Evolutionary conservation across 2,888 invertebrate genomes (phyloP), one percentile per base, ranked within the genome.

Genomic region (Drosophila kanekoi): DNA sequence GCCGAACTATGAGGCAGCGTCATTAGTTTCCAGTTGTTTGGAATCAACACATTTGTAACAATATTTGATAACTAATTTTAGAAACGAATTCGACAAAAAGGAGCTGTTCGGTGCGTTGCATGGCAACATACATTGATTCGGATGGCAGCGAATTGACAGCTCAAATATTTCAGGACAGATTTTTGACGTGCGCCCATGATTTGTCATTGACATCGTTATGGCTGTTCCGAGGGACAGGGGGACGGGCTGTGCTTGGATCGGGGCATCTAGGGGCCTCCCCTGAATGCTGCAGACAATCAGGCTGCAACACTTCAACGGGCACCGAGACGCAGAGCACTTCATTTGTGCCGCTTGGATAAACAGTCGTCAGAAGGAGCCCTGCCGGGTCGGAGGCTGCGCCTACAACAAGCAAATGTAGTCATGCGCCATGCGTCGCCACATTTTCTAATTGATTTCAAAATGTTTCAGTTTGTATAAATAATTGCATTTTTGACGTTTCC

Each of bases 1-100:
- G 51, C 51, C 33, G 57, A 51, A 5, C 40, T 51, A 20, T 16
- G 44, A n/a, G 40, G 51, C 61, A 41, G 58, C 23, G 16, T 56
- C 83, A 77, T 71, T 77, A 76, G 75, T 76, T 75, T 72, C 79
- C 89, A 90, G 90, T 90, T 90, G 90, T 87, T 89, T 90, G 67
- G 76, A 89, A 81, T 90, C 89, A 89, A 86, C 89, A 89, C 90
- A 90, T 90, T 90, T 90, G 91, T 90, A 90, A 90, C 83, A 90
- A 90, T 90, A 90, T 89, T 90, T 89, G 70, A 78, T 77, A 90
- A 91, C 90, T 90, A 90, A 90, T 91, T 91, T 90, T 91, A 91
- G 90, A 83, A 71, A 38, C 62, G 40, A 28, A 64, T 48, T 69
- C 79, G 60, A 65, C 57, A 52, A 44, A 43, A 70, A 72, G 61